Base-by-base conservation (phyloP, 2,888 invertebrate species). In the Chloroclysta siterata region DNA sequence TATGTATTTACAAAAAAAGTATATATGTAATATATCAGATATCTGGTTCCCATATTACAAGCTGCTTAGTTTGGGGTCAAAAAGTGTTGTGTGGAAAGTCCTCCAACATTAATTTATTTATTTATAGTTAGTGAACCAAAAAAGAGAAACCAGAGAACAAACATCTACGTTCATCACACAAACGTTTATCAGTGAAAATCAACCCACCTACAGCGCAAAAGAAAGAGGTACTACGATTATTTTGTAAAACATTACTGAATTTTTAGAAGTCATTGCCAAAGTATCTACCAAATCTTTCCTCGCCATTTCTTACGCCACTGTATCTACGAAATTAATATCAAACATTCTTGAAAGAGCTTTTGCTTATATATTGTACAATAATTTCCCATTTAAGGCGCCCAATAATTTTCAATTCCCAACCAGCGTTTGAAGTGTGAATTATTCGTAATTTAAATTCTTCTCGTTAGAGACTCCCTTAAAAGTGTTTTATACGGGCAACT, bases 401-500 rank as follows among this genome's bases (percentile, higher is more conserved):
- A 68, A 63, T 71, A 71, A 71, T 68, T 71, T 71, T 69, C 71
- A 71, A 69, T 71, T 69, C 66, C 39, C 59, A 53, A 50, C 54
- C 62, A 59, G 63, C 71, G 69, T 69, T 69, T 71, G 71, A 71
- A 71, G 71, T 69, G 69, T 63, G 66, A 71, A 69, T 71, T 65
- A 69, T 68, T 69, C 53, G 60, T 63, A 68, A 71, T 69, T 71
- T 69, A 63, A 66, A 69, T 65, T 68, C 65, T 66, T 66, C 63
- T 62, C 52, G 54, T 51, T 55, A 61, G 52, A 48, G 33, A 58
- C 61, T 61, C 55, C 61, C 52, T 46, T 36, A 52, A n/a, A 17
- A 22, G 36, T 22, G 13, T 29, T 15, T 4, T 47, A 48, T 0
- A 53, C 53, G 48, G 41, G 53, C 48, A n/a, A 60, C 53, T 53